Evolutionary conservation across 2,888 invertebrate species (phyloP).

Genomic region (Pseudococcus longispinus): DNA sequence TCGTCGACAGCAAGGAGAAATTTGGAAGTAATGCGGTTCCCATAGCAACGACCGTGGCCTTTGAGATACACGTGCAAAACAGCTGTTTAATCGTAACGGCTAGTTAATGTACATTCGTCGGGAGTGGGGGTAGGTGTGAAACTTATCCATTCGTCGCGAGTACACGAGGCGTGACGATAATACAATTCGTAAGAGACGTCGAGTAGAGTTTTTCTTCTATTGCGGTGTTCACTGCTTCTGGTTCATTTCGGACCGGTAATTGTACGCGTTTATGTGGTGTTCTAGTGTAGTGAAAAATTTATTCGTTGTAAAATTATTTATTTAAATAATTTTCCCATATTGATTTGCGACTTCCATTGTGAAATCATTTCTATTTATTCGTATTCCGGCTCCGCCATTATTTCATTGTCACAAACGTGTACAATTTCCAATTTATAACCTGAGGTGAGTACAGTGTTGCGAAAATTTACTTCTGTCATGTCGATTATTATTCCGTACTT

Average conservation of each 20-base stretch:
- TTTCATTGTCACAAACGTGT: not conserved
- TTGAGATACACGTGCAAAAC: slow-evolving; percentile 54
- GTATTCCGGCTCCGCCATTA: not conserved
- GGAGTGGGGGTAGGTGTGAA: slow-evolving; percentile 44
- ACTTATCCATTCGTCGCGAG: slow-evolving; percentile 45
- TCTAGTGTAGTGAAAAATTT: not conserved
- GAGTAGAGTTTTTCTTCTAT: slow-evolving; percentile 21
- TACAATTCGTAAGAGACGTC: slow-evolving; percentile 18
- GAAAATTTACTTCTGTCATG: not conserved
- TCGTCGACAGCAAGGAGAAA: not conserved
- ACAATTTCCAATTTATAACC: not conserved
- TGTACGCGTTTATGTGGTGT: not conserved
- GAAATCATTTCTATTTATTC: not conserved
- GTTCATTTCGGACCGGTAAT: slow-evolving; percentile 16
- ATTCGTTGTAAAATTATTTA: not conserved
- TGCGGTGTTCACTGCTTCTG: slow-evolving; percentile 28
- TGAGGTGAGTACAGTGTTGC: not conserved
- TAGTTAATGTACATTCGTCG: slow-evolving; percentile 7
- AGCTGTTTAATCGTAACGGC: slow-evolving; percentile 54
- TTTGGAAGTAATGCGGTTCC: slow-evolving; percentile 47
- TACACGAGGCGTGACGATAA: slow-evolving; percentile 41
- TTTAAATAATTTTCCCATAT: not conserved
- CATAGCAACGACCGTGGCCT: slow-evolving; percentile 51
- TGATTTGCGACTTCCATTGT: slow-evolving; percentile 25
- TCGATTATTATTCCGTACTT: not conserved